Conservation (phyloP, 2,113 vertebrate species). For the Leucosticte australis region DNA sequence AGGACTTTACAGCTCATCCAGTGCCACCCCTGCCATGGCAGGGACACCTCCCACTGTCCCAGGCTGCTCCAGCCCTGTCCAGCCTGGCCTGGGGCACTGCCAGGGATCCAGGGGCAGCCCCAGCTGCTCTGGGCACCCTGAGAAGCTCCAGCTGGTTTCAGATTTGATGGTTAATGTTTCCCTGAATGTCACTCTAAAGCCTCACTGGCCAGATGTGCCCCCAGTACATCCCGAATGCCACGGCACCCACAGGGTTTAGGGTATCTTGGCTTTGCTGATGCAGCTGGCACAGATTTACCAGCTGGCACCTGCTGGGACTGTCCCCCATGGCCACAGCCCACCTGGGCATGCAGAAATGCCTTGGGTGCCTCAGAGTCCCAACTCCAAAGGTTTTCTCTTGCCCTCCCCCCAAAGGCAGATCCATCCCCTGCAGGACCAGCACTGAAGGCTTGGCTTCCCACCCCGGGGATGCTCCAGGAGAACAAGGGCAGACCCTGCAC, state of each 20-base stretch:
- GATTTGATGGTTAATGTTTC: accelerated
- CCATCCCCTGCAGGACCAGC: no score
- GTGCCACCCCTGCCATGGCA: not conserved
- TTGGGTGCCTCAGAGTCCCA: not conserved
- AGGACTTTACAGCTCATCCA: accelerated
- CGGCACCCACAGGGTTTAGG: not conserved
- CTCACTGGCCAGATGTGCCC: not conserved
- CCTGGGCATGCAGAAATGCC: not conserved
- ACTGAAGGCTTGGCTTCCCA: not conserved
- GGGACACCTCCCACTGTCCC: not conserved
- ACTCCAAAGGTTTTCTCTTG: not conserved
- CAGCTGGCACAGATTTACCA: not conserved
- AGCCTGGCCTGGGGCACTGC: not conserved
- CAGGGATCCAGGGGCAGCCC: not conserved
- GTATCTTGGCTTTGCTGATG: not conserved
- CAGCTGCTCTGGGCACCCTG: not conserved
- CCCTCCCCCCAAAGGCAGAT: not conserved
- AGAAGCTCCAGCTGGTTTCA: not conserved
- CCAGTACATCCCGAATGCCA: not conserved
- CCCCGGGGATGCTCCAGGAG: not conserved
- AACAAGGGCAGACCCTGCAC: not conserved
- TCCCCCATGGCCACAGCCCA: not conserved
- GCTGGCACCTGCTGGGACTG: not conserved
- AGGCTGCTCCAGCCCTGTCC: not conserved
- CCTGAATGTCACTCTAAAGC: not conserved